Evolutionary conservation across 1,140 invertebrate genomes (phyloP).

Genomic region (Rhysida immarginata): DNA sequence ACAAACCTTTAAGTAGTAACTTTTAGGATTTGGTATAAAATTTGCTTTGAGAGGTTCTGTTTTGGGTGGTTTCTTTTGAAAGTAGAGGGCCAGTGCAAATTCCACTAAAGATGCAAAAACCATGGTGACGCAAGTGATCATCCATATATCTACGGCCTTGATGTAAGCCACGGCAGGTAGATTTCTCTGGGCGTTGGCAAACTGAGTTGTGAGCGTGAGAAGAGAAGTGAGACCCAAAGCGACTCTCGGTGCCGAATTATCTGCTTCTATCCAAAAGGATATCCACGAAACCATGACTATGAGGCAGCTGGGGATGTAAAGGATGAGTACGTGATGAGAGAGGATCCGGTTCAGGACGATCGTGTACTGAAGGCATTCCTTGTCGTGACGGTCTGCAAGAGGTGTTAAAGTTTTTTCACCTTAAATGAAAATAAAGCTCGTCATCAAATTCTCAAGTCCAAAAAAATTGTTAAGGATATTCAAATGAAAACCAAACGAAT

Average conservation of each 20-base stretch:
- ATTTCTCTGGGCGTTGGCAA: neutral
- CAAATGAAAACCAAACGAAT: no score
- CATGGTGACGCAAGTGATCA: neutral
- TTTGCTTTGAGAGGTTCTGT: no score
- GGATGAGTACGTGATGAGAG: neutral
- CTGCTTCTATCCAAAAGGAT: neutral
- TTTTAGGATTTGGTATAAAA: no score
- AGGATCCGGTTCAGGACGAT: neutral
- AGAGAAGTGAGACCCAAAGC: neutral
- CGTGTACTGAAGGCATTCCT: neutral
- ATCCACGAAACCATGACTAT: neutral
- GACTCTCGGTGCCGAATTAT: neutral
- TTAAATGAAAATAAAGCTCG: no score
- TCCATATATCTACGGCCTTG: conserved; percentile 1
- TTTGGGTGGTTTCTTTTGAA: no score
- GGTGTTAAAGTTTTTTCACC: no score
- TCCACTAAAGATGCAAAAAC: neutral
- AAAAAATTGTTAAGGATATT: no score
- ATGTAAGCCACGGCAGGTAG: neutral
- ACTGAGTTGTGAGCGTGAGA: neutral
- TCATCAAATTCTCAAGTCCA: no score
- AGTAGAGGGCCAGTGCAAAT: no score
- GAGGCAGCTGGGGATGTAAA: neutral
- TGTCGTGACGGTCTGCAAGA: no score
- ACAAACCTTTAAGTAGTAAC: no score